phyloP scores from a whole-genome alignment of 2,888 invertebrate species.

The Halictus ligatus region DNA sequence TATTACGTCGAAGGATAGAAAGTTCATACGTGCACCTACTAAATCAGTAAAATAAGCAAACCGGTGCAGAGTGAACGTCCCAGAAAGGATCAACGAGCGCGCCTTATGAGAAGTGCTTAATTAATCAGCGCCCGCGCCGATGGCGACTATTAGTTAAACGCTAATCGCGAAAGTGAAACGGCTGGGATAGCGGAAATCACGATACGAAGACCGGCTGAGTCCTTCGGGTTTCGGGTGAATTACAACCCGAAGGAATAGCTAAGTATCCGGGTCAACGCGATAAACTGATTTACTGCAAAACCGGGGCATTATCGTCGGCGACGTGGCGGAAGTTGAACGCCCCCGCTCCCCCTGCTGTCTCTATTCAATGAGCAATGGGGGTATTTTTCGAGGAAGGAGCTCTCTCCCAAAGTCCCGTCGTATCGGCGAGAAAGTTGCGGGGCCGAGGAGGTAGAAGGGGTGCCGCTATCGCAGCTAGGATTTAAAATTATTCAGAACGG shows the following conservation, averaged over 20 bases:
- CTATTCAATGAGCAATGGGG: conserved; percentile 47
- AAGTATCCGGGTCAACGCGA: conserved; percentile 60
- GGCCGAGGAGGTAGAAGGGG: background rate
- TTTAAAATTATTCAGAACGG: conserved; percentile 66
- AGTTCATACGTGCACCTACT: background rate
- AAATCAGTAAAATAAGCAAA: background rate
- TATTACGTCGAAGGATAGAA: background rate
- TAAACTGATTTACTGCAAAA: conserved; percentile 61
- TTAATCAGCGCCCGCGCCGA: background rate
- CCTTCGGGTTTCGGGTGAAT: conserved; percentile 33
- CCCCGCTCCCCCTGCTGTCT: conserved; percentile 20
- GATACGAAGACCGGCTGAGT: conserved; percentile 11
- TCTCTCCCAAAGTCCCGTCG: background rate
- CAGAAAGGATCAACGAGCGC: background rate
- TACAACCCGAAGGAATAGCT: conserved; percentile 52
- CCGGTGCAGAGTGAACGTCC: background rate
- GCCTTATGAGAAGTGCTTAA: background rate
- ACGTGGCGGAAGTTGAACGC: conserved; percentile 39
- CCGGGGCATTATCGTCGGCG: conserved; percentile 48
- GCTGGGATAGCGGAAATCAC: conserved; percentile 15
- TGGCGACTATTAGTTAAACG: conserved; percentile 16
- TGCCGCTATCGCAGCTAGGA: conserved; percentile 30
- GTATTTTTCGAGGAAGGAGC: conserved; percentile 47
- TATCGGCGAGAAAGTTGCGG: conserved; percentile 35
- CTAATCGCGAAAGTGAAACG: background rate